A percentile compares a stretch with the other conserved stretches of the same genome.
Evolutionary conservation across 2,888 invertebrate genomes (phyloP).

Genomic region (Harpagoxenus sublaevis): DNA sequence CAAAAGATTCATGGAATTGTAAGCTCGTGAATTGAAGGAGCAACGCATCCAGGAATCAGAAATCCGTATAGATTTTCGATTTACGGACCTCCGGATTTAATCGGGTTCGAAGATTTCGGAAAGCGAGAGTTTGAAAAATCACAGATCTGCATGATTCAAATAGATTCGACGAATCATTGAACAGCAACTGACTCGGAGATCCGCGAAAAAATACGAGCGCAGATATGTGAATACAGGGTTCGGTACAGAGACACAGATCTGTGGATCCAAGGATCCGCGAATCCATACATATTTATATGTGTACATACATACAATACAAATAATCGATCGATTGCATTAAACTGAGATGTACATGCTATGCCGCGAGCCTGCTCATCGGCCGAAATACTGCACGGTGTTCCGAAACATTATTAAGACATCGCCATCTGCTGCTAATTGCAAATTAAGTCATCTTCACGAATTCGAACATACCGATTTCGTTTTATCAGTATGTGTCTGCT

Average conservation of each 20-base stretch:
- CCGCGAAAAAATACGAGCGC: neutral
- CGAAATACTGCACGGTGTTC: conserved; percentile 84
- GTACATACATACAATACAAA: conserved; percentile 43
- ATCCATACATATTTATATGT: conserved; percentile 14
- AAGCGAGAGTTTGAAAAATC: neutral
- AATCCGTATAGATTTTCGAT: neutral
- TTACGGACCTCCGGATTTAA: neutral
- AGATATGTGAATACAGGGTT: neutral
- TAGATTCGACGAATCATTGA: neutral
- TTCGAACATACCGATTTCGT: conserved; percentile 31
- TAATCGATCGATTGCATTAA: conserved; percentile 49
- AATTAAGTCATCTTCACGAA: conserved; percentile 31
- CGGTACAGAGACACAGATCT: neutral
- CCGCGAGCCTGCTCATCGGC: conserved; percentile 85
- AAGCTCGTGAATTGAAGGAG: neutral
- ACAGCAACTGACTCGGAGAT: neutral
- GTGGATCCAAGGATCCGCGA: neutral
- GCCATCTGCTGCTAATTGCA: conserved; percentile 24
- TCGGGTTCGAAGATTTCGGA: neutral
- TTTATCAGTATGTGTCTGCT: neutral
- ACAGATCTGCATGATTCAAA: neutral
- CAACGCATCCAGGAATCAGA: neutral
- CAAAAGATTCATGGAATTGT: neutral
- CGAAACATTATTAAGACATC: conserved; percentile 56
- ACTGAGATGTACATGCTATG: conserved; percentile 76